Evolutionary conservation across 2,797 vertebrate genomes (phyloP).

Genomic region (Anniella stebbinsi): DNA sequence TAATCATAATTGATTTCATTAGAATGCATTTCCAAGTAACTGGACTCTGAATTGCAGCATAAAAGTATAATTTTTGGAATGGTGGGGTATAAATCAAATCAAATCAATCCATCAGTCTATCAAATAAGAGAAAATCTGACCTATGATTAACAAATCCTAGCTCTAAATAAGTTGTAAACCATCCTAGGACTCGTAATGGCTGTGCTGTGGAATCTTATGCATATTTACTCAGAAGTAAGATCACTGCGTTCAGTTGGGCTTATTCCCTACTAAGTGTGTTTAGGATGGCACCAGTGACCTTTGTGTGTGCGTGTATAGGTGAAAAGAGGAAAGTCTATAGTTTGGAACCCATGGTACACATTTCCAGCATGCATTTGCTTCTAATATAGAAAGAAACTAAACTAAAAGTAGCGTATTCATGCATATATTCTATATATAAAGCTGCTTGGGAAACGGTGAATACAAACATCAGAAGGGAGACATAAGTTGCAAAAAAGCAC

Average conservation of each 20-base stretch:
- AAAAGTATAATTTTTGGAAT: neutral
- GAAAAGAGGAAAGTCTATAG: neutral
- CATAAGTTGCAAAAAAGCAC: neutral
- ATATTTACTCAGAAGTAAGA: neutral
- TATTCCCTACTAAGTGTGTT: neutral
- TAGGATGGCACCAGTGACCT: neutral
- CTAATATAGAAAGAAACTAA: neutral
- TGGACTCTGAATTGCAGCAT: neutral
- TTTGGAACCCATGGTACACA: neutral
- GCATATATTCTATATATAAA: neutral
- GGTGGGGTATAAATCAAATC: neutral
- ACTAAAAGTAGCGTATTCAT: neutral
- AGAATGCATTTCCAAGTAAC: neutral
- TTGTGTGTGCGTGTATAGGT: too few relatives aligned
- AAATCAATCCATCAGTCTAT: neutral
- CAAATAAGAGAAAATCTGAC: neutral
- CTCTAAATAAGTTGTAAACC: neutral
- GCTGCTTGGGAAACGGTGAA: neutral
- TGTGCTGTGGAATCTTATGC: neutral
- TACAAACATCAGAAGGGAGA: slow-evolving; percentile 3
- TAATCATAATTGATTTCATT: neutral
- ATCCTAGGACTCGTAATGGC: neutral
- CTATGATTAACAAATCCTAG: neutral
- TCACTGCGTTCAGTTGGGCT: neutral
- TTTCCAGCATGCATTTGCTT: neutral